Percentiles rank a stretch among this genome's conserved stretches.
Conservation (phyloP, 2,888 invertebrate genomes). For the Stomorhina lunata region DNA sequence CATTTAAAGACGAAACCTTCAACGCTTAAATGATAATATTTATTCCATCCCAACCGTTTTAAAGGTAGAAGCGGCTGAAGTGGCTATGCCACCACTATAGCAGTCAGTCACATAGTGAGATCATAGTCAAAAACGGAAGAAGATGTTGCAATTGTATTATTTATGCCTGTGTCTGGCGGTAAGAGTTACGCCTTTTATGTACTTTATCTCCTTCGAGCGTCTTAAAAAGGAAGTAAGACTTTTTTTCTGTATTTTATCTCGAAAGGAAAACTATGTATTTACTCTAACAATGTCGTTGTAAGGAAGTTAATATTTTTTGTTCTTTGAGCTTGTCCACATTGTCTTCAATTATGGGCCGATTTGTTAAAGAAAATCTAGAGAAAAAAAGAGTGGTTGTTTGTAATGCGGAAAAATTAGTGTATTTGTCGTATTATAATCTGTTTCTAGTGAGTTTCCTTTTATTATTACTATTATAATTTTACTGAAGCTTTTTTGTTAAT, state of each 20-base stretch:
- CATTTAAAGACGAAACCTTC: slow-evolving; percentile 6
- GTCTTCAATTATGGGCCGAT: slow-evolving; percentile 27
- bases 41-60: neutral
- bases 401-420: slow-evolving; percentile 27
- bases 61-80: neutral
- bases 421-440: slow-evolving; percentile 42
- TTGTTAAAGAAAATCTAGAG: neutral
- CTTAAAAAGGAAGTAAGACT: slow-evolving; percentile 45
- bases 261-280: neutral
- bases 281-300: slow-evolving; percentile 1
- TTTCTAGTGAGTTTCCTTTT: slow-evolving; percentile 1
- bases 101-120: neutral
- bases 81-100: neutral
- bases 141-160: slow-evolving; percentile 27
- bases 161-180: neutral
- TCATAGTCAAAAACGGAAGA: slow-evolving; percentile 48
- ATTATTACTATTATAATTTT: slow-evolving; percentile 19
- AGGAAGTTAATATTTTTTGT: slow-evolving; percentile 44
- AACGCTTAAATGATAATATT: neutral
- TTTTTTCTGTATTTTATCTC: neutral
- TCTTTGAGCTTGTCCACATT: slow-evolving; percentile 20
- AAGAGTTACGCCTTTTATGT: slow-evolving; percentile 23
- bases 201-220: slow-evolving; percentile 11
- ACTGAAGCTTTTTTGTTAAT: neutral
- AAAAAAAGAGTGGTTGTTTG: neutral